phyloP scores from a whole-genome alignment of 1,140 invertebrate species.

The Eulimnadia texana region DNA sequence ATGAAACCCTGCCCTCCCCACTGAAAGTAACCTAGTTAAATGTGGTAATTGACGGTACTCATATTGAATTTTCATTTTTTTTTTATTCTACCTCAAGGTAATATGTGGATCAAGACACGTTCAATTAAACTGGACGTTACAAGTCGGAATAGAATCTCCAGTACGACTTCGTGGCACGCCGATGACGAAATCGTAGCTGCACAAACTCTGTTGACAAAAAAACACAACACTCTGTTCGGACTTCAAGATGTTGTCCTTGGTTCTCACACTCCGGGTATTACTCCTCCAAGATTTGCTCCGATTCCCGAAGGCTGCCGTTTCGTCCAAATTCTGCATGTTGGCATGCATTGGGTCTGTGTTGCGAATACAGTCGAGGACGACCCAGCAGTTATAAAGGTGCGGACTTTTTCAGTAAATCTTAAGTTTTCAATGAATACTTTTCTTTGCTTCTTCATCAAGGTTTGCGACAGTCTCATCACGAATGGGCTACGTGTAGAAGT shows the following conservation, averaged over 20 bases:
- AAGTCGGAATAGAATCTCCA: not conserved
- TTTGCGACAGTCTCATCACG: not conserved
- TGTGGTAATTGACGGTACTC: not conserved
- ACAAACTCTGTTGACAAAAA: not conserved
- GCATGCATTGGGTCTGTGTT: not conserved
- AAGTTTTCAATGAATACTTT: not conserved
- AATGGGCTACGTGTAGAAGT: not conserved
- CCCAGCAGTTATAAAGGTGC: not conserved
- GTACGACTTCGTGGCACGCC: not conserved
- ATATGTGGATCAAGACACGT: not conserved
- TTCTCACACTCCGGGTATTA: not conserved
- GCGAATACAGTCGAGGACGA: not conserved
- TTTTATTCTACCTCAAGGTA: not conserved
- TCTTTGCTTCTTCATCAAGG: not conserved
- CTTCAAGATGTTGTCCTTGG: not conserved
- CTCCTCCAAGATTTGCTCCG: not conserved
- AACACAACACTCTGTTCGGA: not conserved
- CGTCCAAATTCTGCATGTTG: not conserved
- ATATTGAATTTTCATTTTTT: not conserved
- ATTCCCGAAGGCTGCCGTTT: not conserved
- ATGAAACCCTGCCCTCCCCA: too few relatives aligned
- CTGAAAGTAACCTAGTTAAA: too few relatives aligned
- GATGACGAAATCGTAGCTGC: not conserved
- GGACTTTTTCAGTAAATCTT: not conserved
- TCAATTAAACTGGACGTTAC: not conserved